Conservation (phyloP, 2,888 invertebrate genomes). For the Orthosia gracilis region DNA sequence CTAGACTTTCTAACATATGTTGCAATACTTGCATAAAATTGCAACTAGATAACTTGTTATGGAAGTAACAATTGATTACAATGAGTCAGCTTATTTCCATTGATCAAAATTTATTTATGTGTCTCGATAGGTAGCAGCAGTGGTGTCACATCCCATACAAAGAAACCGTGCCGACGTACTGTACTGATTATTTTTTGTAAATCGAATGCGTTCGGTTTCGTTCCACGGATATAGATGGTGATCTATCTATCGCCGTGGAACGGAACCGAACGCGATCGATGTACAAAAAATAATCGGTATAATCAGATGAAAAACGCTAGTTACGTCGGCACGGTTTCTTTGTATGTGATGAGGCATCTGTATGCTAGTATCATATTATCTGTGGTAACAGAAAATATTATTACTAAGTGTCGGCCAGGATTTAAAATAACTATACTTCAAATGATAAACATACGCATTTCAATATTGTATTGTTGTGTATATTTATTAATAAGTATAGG, state of each 20-base stretch:
- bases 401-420: background rate
- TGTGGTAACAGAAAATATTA: conserved; percentile 2
- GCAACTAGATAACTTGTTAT: background rate
- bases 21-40: background rate
- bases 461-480: background rate
- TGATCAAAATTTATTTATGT: background rate
- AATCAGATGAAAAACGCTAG: no score
- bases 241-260: no score
- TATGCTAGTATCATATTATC: no score
- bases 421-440: background rate
- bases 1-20: conserved; percentile 8
- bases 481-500: conserved; percentile 2
- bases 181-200: no score
- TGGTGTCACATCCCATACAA: no score
- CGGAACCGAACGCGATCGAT: no score
- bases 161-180: no score
- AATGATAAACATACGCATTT: background rate
- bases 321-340: no score
- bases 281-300: no score
- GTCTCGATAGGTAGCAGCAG: background rate
- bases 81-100: background rate
- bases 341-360: no score
- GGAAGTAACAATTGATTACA: conserved; percentile 16
- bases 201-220: no score
- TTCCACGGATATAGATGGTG: no score